These are phyloP conservation scores for Galagoides demidoff DNA, from an alignment of 2,797 vertebrate genomes.

Conservation along the genomic window DNA sequence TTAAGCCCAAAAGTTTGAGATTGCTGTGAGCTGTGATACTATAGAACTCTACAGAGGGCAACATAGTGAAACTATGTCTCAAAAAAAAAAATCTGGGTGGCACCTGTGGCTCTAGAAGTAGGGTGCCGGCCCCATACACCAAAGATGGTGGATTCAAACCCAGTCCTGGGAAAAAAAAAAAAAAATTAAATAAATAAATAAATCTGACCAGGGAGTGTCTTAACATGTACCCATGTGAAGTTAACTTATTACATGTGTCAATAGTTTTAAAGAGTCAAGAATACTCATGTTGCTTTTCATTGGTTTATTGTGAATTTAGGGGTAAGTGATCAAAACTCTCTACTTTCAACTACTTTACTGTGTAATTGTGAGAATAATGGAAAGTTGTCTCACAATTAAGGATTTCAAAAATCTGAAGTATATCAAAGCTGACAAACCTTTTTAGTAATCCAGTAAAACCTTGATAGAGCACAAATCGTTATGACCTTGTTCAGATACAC, in stretches of 20 bases:
- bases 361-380: background rate
- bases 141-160: too few relatives aligned
- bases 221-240: background rate
- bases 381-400: background rate
- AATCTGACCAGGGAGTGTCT: background rate
- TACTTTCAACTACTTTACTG: background rate
- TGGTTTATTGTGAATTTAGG: background rate
- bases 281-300: background rate
- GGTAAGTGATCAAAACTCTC: background rate
- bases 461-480: background rate
- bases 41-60: too few relatives aligned
- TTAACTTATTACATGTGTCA: background rate
- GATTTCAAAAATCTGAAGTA: slow-evolving; percentile 15
- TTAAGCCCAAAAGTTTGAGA: too few relatives aligned
- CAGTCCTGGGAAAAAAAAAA: too few relatives aligned
- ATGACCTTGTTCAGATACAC: background rate
- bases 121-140: too few relatives aligned
- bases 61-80: too few relatives aligned
- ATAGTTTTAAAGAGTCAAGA: background rate
- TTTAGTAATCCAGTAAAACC: background rate
- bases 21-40: too few relatives aligned
- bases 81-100: too few relatives aligned
- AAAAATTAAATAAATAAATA: too few relatives aligned
- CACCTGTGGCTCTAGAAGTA: too few relatives aligned
- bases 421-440: background rate